phyloP scores from a whole-genome alignment of 37 sponge, comb jelly and placozoan species.

The Beroe forskalii region DNA sequence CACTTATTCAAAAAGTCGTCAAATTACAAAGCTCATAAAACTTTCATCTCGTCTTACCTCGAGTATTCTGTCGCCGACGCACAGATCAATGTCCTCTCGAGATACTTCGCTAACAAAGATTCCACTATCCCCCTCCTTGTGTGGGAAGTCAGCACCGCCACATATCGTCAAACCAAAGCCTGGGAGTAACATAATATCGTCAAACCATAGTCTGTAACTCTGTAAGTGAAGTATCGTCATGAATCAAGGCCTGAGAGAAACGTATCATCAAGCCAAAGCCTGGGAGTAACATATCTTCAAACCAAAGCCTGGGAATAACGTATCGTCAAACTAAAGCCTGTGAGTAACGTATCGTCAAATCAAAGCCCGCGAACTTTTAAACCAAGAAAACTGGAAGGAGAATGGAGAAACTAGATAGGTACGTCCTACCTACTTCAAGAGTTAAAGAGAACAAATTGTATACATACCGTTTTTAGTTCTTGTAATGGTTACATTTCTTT shows the following conservation, averaged over 20 bases:
- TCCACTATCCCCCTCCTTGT: constrained; percentile 42
- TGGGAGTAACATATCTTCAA: background rate
- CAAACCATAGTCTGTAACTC: too few relatives aligned
- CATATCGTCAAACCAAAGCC: constrained; percentile 38
- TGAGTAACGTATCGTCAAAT: constrained; percentile 18
- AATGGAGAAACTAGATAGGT: too few relatives aligned
- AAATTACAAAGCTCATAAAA: too few relatives aligned
- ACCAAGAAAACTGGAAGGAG: too few relatives aligned
- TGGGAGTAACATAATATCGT: background rate
- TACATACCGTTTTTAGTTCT: background rate
- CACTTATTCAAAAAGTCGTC: too few relatives aligned
- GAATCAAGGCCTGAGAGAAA: too few relatives aligned
- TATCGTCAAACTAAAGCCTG: too few relatives aligned
- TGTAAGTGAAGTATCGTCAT: too few relatives aligned
- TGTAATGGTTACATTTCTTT: background rate
- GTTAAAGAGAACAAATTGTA: too few relatives aligned
- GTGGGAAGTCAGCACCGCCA: constrained; percentile 47
- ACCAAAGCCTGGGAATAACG: too few relatives aligned
- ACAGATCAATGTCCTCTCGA: constrained; percentile 5
- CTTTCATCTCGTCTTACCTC: constrained; percentile 6
- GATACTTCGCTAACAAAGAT: constrained; percentile 55
- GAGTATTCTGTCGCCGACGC: constrained; percentile 43
- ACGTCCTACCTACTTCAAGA: too few relatives aligned
- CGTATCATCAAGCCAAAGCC: constrained; percentile 18
- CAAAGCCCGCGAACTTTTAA: background rate